These are phyloP conservation scores for Drosophila kanapiae DNA, from an alignment of 1,140 invertebrate genomes.

Conservation along the genomic window DNA sequence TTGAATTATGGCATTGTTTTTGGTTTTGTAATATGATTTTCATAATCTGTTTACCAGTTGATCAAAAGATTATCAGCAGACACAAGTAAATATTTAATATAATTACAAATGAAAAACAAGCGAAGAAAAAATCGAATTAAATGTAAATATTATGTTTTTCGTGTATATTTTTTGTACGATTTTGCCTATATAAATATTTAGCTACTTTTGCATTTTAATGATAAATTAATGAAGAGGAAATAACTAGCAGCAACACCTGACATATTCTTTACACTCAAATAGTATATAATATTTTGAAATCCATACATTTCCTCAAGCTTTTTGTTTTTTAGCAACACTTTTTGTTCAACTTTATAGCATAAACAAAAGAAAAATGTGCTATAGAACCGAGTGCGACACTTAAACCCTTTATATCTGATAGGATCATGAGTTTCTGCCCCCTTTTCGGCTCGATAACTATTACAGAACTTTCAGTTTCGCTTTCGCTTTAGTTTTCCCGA, in stretches of 20 bases:
- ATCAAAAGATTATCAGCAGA: not conserved
- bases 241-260: not conserved
- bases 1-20: not conserved
- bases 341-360: not conserved
- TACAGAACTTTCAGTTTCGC: not conserved
- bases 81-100: not conserved
- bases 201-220: not conserved
- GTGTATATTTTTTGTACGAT: not conserved
- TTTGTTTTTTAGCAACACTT: not conserved
- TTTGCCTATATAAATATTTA: not conserved
- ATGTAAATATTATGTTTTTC: not conserved
- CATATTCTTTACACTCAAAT: not conserved
- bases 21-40: not conserved
- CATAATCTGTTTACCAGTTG: not conserved
- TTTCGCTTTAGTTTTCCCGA: not conserved
- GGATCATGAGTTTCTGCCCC: not conserved
- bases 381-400: not conserved
- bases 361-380: not conserved
- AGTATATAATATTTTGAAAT: not conserved
- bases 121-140: not conserved
- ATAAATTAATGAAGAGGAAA: too few relatives aligned
- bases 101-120: not conserved
- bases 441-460: not conserved
- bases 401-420: not conserved
- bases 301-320: not conserved